Evolutionary conservation across 2,888 invertebrate species (phyloP), one percentile per base, ranked within the genome.

Genomic region (Polylopha cassiicola): DNA sequence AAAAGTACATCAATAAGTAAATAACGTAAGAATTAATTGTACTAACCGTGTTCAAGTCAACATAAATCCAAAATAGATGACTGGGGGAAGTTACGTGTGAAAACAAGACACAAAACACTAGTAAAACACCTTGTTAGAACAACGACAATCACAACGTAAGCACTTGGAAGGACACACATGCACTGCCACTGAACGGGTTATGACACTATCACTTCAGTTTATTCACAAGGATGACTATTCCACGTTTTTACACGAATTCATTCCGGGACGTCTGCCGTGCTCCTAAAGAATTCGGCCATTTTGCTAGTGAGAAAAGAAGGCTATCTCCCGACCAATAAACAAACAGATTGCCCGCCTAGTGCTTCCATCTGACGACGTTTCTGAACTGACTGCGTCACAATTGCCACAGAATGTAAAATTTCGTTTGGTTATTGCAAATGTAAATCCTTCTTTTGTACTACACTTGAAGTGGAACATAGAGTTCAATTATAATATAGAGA

Each of bases 1-100:
- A 5, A 41, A 43, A 43, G 28, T 38, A 33, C 17, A 33, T 38
- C 7, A 43, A 32, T 23, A 20, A 29, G 16, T n/a, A 32, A 11
- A 11, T 24, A 33, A 8, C 22, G 15, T 13, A 27, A 34, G 14
- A 37, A 15, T 29, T 23, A 9, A 9, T 13, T 20, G 34, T 46
- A 73, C 84, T 79, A 61, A 84, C 84, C 78, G 77, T 70, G 57
- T 56, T 70, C 70, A 76, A 76, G 71, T 71, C 72, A 72, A 75
- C 84, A 84, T 84, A 81, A 79, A 84, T 82, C 84, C 84, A 79
- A 82, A 73, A 75, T 63, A 69, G 61, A 66, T 60, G 61, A 61
- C 70, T 67, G 65, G 56, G 53, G 55, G 58, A 67, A 64, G 65
- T 65, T 73, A 71, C 71, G 65, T 61, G 58, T 56, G 65, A 78